phyloP scores from a whole-genome alignment of 37 sponge, comb jelly and placozoan species.

The Chondrilla cf. caribensis region DNA sequence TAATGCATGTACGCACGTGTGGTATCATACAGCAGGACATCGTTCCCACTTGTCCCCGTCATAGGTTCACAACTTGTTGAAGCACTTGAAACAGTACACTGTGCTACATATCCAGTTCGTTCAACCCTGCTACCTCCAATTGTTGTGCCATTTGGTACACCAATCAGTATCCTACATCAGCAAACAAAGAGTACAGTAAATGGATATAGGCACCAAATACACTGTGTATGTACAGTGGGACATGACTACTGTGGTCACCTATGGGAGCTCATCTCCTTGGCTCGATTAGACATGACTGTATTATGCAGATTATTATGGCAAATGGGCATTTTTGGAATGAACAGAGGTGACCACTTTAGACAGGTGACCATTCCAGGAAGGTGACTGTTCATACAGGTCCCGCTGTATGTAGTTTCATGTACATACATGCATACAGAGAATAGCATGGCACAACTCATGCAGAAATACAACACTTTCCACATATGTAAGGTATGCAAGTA shows the following conservation, averaged over 20 bases:
- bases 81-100: not conserved
- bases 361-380: too few relatives aligned
- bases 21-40: not conserved
- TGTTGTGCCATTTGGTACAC: conserved; percentile 23
- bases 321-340: too few relatives aligned
- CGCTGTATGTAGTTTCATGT: too few relatives aligned
- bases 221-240: too few relatives aligned
- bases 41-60: not conserved
- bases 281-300: too few relatives aligned
- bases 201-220: not conserved
- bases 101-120: not conserved
- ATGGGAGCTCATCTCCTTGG: too few relatives aligned
- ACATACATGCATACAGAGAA: not conserved
- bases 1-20: not conserved
- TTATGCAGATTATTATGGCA: too few relatives aligned
- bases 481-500: too few relatives aligned
- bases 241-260: too few relatives aligned
- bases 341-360: too few relatives aligned
- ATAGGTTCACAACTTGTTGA: not conserved
- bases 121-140: not conserved
- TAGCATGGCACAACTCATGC: not conserved
- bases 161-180: not conserved
- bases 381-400: too few relatives aligned
- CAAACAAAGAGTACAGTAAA: not conserved
- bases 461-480: too few relatives aligned